Evolutionary conservation across 2,888 invertebrate species (phyloP).

Genomic region (Chrysolina americana): DNA sequence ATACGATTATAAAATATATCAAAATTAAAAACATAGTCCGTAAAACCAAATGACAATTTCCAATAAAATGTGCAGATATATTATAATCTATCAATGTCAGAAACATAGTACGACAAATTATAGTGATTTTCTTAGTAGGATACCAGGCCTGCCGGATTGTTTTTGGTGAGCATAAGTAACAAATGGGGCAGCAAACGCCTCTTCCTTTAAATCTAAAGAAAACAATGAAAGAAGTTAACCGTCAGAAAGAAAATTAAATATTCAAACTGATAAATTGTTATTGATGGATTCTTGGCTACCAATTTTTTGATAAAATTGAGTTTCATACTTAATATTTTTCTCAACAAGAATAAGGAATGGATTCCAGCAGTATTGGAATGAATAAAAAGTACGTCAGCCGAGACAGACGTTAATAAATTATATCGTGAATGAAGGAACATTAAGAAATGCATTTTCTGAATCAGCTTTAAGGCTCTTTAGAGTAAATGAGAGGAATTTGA

Average conservation of each 20-base stretch:
- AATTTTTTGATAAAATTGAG: slow-evolving; percentile 1
- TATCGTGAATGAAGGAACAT: background rate
- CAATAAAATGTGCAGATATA: too few species aligned
- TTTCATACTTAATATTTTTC: slow-evolving; percentile 3
- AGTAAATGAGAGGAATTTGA: too few species aligned
- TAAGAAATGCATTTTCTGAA: background rate
- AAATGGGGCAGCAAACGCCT: too few species aligned
- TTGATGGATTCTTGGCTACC: slow-evolving; percentile 7
- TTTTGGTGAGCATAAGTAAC: too few species aligned
- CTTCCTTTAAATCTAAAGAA: too few species aligned
- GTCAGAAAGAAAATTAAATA: slow-evolving; percentile 10
- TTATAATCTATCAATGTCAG: too few species aligned
- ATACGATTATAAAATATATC: too few species aligned
- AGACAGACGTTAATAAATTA: slow-evolving; percentile 4
- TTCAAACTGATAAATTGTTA: slow-evolving; percentile 21
- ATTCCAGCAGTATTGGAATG: background rate
- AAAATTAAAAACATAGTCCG: too few species aligned
- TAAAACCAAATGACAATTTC: too few species aligned
- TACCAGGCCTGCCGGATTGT: too few species aligned
- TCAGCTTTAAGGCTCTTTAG: background rate
- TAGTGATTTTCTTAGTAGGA: too few species aligned
- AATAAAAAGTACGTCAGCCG: background rate
- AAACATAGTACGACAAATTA: too few species aligned
- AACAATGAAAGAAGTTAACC: background rate
- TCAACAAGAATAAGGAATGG: background rate